phyloP scores from a whole-genome alignment of 2,888 invertebrate genomes.

The Xestobium rufovillosum region DNA sequence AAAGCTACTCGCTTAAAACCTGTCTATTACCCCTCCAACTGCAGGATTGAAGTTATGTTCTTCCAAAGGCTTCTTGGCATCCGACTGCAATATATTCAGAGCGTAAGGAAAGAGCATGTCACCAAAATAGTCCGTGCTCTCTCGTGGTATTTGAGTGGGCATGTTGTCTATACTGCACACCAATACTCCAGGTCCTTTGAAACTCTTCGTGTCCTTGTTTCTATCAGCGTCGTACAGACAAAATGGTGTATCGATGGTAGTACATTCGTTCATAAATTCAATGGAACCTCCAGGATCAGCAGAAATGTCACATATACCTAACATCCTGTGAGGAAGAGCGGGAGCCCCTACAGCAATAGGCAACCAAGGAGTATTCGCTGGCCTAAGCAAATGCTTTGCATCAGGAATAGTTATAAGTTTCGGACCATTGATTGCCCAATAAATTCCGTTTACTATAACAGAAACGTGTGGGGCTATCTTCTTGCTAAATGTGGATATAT shows the following conservation, averaged over 20 bases:
- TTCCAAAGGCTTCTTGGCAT: conserved; percentile 70
- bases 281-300: conserved; percentile 87
- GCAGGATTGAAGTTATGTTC: conserved; percentile 68
- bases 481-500: conserved; percentile 92
- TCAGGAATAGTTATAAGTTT: conserved; percentile 95
- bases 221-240: conserved; percentile 98
- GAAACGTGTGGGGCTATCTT: conserved; percentile 97
- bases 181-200: conserved; percentile 92
- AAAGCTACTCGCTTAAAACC: conserved; percentile 40
- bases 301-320: conserved; percentile 96
- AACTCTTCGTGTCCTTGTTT: conserved; percentile 93
- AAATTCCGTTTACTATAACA: conserved; percentile 95
- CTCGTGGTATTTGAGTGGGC: conserved; percentile 97
- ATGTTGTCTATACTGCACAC: conserved; percentile 99
- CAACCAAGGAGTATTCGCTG: conserved; percentile 88
- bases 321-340: conserved; percentile 79
- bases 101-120: conserved; percentile 85
- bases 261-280: conserved; percentile 99
- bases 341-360: conserved; percentile 84
- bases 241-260: conserved; percentile 98
- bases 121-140: conserved; percentile 97
- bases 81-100: conserved; percentile 78
- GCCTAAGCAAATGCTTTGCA: conserved; percentile 86
- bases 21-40: conserved; percentile 62
- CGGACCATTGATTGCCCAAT: conserved; percentile 97